Base-by-base conservation (phyloP, 2,113 vertebrate genomes). In the Phalacrocorax aristotelis region DNA sequence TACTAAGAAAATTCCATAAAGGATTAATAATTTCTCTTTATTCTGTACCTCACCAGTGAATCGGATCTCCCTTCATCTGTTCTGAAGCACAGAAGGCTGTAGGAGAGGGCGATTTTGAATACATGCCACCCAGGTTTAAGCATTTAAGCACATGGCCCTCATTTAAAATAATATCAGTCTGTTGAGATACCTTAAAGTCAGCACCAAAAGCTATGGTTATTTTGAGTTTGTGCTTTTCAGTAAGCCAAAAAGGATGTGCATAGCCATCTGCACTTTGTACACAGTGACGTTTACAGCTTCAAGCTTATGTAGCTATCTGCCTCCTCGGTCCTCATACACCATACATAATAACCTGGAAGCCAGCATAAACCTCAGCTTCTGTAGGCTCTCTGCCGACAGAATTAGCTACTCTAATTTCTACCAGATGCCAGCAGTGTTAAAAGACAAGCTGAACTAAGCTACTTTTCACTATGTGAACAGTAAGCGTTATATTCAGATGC, bases 381-480 rank as follows among this genome's bases (percentile, higher is more conserved):
- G 34, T 1, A 4, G 52, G 83, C 52, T 68, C 68, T 55, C 65
- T 54, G 54, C 17, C 0, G 10, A 72, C 13, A 29, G 84, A 96
- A 93, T 96, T 93, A 95, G 77, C 77, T 46, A 10, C 74, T 89
- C 65, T 95, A 82, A 80, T 91, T 84, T 91, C 83, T 32, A 61
- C 55, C 90, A 93, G 83, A 34, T 49, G 86, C 83, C 72, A 44
- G 81, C 11, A 54, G 54, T 8, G 69, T 87, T 91, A 82, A 69
- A 71, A 14, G 23, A 55, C 80, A 76, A 83, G 69, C 81, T 72
- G 74, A 76, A 36, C 57, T 96, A 97, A 97, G 90, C 96, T 96
- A 23, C 89, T 97, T 96, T 90, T 57, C 81, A 30, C 74, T 5
- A 16, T 10, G 81, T 29, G 89, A 66, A 49, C 7, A 1, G n/a